Percentiles rank a stretch among this genome's conserved stretches.
Conservation (phyloP, 2,888 invertebrate species). For the Suillia variegata region DNA sequence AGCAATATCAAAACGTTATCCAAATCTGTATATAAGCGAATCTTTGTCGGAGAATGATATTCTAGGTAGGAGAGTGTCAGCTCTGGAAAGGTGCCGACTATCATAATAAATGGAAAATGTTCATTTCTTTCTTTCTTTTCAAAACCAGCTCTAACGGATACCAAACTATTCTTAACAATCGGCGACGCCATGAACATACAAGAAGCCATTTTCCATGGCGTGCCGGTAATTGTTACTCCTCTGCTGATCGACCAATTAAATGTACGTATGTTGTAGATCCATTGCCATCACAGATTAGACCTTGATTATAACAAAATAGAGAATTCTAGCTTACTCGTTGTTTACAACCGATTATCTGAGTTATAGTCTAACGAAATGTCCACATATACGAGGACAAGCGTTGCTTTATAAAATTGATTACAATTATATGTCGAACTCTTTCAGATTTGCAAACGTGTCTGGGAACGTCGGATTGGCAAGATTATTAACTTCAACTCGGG, state of each 20-base stretch:
- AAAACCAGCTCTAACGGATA: no score
- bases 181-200: slow-evolving; percentile 49
- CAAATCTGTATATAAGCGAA: slow-evolving; percentile 32
- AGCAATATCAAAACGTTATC: slow-evolving; percentile 31
- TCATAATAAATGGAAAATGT: no score
- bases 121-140: no score
- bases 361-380: no score
- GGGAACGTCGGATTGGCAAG: slow-evolving; percentile 35
- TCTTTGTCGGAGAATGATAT: slow-evolving; percentile 41
- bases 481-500: background rate
- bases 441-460: slow-evolving; percentile 38
- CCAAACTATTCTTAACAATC: slow-evolving; percentile 49
- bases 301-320: no score
- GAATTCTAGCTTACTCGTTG: no score
- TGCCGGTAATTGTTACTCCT: slow-evolving; percentile 53
- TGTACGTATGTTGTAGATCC: slow-evolving; percentile 29
- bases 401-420: background rate
- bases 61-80: slow-evolving; percentile 36
- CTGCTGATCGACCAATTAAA: slow-evolving; percentile 48
- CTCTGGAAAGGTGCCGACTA: no score
- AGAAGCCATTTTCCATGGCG: slow-evolving; percentile 49
- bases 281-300: no score
- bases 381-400: no score
- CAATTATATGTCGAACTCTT: background rate
- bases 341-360: no score